Conservation (phyloP, 2,797 vertebrate genomes). For the Neoniphon sammara region DNA sequence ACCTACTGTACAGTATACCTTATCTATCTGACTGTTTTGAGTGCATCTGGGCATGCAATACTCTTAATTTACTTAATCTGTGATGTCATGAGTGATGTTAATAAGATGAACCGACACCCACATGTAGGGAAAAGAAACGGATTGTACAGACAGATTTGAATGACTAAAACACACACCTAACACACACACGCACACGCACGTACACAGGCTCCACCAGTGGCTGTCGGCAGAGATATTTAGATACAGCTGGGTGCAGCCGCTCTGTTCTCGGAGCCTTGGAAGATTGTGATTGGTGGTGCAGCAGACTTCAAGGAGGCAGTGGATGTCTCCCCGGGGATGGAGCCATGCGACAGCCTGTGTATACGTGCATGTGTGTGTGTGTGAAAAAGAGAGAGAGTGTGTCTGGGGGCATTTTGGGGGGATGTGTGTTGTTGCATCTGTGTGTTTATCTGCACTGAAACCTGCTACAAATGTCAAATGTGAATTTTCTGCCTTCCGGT, state of each 20-base stretch:
- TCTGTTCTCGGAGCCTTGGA: slow-evolving; percentile 60
- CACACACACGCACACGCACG: background rate
- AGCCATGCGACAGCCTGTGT: slow-evolving; percentile 56
- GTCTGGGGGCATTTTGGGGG: slow-evolving; percentile 33
- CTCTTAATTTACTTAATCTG: slow-evolving; percentile 35
- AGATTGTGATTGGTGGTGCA: slow-evolving; percentile 66
- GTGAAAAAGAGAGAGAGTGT: slow-evolving; percentile 1
- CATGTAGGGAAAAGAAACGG: slow-evolving; percentile 26
- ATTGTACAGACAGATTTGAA: slow-evolving; percentile 21
- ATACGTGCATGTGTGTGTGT: slow-evolving; percentile 9
- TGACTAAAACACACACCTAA: slow-evolving; percentile 9
- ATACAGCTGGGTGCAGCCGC: slow-evolving; percentile 70
- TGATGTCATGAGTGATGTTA: slow-evolving; percentile 48
- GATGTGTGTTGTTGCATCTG: slow-evolving; percentile 32
- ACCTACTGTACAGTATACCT: slow-evolving; percentile 38
- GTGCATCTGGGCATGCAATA: slow-evolving; percentile 20
- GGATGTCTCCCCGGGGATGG: slow-evolving; percentile 68
- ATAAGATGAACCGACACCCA: slow-evolving; percentile 22
- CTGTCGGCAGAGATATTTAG: slow-evolving; percentile 61
- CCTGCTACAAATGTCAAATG: slow-evolving; percentile 68
- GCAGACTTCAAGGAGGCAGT: slow-evolving; percentile 69
- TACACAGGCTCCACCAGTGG: slow-evolving; percentile 30
- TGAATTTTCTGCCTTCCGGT: slow-evolving; percentile 56
- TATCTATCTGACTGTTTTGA: slow-evolving; percentile 1
- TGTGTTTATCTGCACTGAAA: slow-evolving; percentile 54